These are phyloP conservation scores for Anser cygnoides DNA, from an alignment of 2,113 vertebrate genomes.

Conservation along the genomic window DNA sequence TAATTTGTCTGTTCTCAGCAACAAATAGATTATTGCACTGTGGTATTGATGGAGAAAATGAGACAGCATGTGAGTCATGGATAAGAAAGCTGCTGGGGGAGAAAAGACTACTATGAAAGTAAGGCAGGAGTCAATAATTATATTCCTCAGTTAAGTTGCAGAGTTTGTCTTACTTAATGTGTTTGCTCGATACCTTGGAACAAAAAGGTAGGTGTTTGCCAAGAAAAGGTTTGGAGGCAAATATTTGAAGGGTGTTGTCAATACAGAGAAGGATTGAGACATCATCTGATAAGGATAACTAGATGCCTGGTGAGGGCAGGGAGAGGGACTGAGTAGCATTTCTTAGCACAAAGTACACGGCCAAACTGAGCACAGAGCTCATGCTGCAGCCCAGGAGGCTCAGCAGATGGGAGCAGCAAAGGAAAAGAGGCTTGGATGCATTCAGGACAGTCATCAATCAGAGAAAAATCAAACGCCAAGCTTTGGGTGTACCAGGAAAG, in stretches of 20 bases:
- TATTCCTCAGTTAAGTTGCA: not conserved
- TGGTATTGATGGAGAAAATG: not conserved
- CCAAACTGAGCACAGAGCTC: not conserved
- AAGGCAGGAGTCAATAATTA: not conserved
- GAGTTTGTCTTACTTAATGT: not conserved
- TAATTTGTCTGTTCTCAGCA: not conserved
- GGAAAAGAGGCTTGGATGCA: not conserved
- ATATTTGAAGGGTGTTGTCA: not conserved
- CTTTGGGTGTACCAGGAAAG: not conserved
- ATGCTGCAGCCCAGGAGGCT: not conserved
- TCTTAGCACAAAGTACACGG: rapidly evolving
- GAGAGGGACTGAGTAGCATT: not conserved
- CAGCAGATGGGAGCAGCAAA: not conserved
- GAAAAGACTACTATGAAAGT: not conserved
- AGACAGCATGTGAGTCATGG: not conserved
- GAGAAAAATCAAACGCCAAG: not conserved
- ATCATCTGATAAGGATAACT: not conserved
- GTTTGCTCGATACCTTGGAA: not conserved
- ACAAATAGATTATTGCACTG: not conserved
- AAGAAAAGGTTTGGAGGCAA: not conserved
- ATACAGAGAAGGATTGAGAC: not conserved
- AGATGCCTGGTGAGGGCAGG: not conserved
- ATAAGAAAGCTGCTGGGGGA: not conserved
- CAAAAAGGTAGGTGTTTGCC: not conserved
- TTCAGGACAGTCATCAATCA: not conserved